phyloP scores from a whole-genome alignment of 92 coral and sea anemone species.

The Zoanthus sociatus region DNA sequence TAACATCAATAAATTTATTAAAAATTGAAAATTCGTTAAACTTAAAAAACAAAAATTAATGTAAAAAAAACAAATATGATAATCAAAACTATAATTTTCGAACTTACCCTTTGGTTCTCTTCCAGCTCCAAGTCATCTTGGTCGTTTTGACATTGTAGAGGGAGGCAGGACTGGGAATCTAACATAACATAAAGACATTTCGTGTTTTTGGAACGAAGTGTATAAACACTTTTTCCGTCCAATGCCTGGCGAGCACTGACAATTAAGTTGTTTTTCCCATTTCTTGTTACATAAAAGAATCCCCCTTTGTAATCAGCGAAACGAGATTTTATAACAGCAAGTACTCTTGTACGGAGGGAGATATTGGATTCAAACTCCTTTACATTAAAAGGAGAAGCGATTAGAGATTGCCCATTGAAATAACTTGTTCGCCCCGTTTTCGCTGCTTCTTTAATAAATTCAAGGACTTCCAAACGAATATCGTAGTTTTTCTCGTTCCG shows the following conservation, averaged over 20 bases:
- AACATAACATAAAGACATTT: slow-evolving; percentile 7
- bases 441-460: slow-evolving; percentile 6
- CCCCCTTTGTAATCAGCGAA: slow-evolving; percentile 14
- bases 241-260: not conserved
- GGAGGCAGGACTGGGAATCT: not conserved
- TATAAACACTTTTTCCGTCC: slow-evolving; percentile 10
- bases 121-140: too few species aligned
- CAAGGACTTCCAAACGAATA: slow-evolving; percentile 7
- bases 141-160: too few species aligned
- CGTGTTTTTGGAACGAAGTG: slow-evolving; percentile 6
- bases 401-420: slow-evolving; percentile 6
- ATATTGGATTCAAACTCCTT: slow-evolving; percentile 7
- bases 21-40: too few species aligned
- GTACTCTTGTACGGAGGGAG: slow-evolving; percentile 11
- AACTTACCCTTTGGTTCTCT: too few species aligned
- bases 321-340: slow-evolving; percentile 2
- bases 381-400: not conserved
- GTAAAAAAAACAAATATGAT: too few species aligned
- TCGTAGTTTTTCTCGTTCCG: slow-evolving; percentile 24
- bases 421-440: not conserved
- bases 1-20: too few species aligned
- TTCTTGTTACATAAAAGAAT: slow-evolving; percentile 8
- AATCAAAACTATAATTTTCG: too few species aligned
- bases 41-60: too few species aligned
- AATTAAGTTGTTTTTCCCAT: not conserved